Percentiles rank a stretch among this genome's conserved stretches.
These are phyloP conservation scores for Drosophila pseudoobscura DNA, from an alignment of 1,140 invertebrate species.

Conservation along the genomic window DNA sequence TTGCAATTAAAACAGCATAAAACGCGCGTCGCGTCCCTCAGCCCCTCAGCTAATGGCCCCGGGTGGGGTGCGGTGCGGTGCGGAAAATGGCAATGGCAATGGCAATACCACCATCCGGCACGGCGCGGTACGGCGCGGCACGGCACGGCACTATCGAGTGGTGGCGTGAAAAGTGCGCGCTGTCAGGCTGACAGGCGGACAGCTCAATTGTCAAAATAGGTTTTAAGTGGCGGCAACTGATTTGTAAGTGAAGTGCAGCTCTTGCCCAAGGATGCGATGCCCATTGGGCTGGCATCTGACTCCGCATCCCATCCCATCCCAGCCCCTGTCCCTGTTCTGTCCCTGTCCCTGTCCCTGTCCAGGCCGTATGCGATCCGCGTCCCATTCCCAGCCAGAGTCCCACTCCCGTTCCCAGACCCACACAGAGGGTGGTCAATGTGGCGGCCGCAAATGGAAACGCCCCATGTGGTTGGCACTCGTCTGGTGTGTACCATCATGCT, in stretches of 20 bases:
- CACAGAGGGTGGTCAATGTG: conserved; percentile 70
- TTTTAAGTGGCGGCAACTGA: conserved; percentile 76
- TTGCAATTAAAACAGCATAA: conserved; percentile 83
- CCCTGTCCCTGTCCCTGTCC: not conserved
- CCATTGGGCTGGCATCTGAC: too few relatives aligned
- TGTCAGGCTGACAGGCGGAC: conserved; percentile 71
- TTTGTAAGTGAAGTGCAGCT: conserved; percentile 62
- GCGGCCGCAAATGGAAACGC: conserved; percentile 78
- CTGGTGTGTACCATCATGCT: conserved; percentile 61
- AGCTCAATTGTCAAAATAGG: conserved; percentile 83
- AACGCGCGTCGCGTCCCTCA: conserved; percentile 46
- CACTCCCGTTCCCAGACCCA: conserved; percentile 10
- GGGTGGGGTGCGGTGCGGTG: conserved; percentile 6
- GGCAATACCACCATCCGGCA: not conserved
- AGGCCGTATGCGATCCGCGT: conserved; percentile 5
- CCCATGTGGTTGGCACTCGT: conserved; percentile 73
- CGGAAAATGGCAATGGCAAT: conserved; percentile 13
- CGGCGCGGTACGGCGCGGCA: not conserved
- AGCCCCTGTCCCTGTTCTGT: too few relatives aligned
- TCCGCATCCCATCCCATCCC: too few relatives aligned
- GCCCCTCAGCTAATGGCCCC: conserved; percentile 36
- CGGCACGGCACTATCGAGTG: conserved; percentile 9
- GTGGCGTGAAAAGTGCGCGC: conserved; percentile 69
- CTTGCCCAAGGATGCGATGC: conserved; percentile 13
- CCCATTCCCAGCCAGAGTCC: conserved; percentile 10